A percentile compares a stretch with the other conserved stretches of the same genome.
Evolutionary conservation across 2,888 invertebrate species (phyloP).

Genomic region (Lycophotia porphyrea): DNA sequence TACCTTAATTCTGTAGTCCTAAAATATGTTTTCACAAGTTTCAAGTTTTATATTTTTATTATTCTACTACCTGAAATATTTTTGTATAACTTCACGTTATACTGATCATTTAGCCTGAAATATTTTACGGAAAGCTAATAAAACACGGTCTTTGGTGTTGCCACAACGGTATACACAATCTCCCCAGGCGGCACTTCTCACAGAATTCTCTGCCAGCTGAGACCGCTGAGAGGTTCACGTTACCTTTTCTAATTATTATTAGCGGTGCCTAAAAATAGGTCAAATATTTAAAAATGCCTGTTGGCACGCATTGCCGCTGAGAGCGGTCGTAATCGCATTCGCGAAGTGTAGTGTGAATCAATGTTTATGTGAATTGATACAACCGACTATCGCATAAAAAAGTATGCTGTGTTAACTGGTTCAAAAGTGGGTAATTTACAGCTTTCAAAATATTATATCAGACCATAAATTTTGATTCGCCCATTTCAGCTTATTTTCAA

Average conservation of each 20-base stretch:
- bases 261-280: slow-evolving; percentile 88
- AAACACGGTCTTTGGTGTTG: slow-evolving; percentile 66
- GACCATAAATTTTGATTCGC: slow-evolving; percentile 10
- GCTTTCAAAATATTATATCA: slow-evolving; percentile 9
- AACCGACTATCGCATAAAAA: slow-evolving; percentile 33
- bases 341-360: slow-evolving; percentile 72
- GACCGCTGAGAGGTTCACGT: slow-evolving; percentile 87
- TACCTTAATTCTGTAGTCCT: slow-evolving; percentile 51
- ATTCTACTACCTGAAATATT: neutral
- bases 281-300: slow-evolving; percentile 88
- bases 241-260: slow-evolving; percentile 90
- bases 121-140: neutral
- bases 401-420: slow-evolving; percentile 22
- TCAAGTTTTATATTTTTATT: neutral
- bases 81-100: neutral
- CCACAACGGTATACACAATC: slow-evolving; percentile 68
- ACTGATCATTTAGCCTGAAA: neutral
- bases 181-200: slow-evolving; percentile 69
- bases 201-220: slow-evolving; percentile 78
- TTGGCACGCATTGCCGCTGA: slow-evolving; percentile 84
- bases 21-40: neutral
- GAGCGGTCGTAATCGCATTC: slow-evolving; percentile 82
- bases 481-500: slow-evolving; percentile 13
- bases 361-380: slow-evolving; percentile 64
- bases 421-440: slow-evolving; percentile 14